Base-by-base conservation (phyloP, 2,888 invertebrate genomes). In the Agonopterix alstromeriana region DNA sequence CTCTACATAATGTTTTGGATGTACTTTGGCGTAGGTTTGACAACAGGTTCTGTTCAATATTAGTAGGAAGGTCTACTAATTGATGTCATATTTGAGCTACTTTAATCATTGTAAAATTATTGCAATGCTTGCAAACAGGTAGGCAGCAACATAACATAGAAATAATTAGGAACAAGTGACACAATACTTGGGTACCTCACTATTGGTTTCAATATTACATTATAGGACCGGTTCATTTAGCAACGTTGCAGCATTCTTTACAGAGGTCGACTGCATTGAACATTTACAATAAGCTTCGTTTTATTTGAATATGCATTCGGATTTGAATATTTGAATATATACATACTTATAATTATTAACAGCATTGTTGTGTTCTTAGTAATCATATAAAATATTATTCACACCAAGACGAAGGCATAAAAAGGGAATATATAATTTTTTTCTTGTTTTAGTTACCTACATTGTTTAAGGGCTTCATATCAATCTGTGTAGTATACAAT, bases 161-260 rank as follows among this genome's bases (percentile, higher is more conserved):
- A 48, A 43, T 11, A 38, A 48, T 38, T 43, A 48, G 43, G 12
- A 42, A 11, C 7, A 27, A 42, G 42, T 42, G 10, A 8, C 12
- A 47, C 48, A 36, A 10, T 12, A 45, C 36, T 14, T 14, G 9
- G 43, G 8, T 35, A 42, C 8, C 27, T 46, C 40, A 35, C 7
- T 35, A 10, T 54, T 55, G 49, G 49, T 63, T 63, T 62, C 59
- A 53, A 62, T 66, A 65, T 68, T 66, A 69, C 66, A 53, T 48
- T 61, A 57, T 27, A 27, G 3, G 57, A 70, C 70, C 64, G 67
- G 73, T 74, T 71, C 53, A 67, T 72, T 73, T 58, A 70, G 67
- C 73, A 78, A 69, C 58, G 57, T 62, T 61, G 60, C 27, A 49
- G 61, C 64, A 69, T 70, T 70, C 65, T 56, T 56, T 53, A 54